These are phyloP conservation scores for Orthonyx spaldingii DNA, from an alignment of 2,113 vertebrate genomes.

Conservation along the genomic window DNA sequence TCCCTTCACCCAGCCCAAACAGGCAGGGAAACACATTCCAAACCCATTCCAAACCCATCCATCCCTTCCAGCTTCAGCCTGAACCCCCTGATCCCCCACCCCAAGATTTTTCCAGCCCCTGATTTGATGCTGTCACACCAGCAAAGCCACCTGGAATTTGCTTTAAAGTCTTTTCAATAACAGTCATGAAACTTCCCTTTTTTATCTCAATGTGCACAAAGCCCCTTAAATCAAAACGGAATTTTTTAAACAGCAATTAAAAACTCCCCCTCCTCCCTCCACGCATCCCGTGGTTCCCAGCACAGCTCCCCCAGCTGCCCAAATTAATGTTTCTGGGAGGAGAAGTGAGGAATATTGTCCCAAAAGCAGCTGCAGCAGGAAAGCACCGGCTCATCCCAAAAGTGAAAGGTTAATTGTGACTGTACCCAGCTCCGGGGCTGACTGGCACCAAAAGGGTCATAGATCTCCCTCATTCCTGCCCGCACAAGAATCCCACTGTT, in stretches of 20 bases:
- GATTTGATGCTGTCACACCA: background rate
- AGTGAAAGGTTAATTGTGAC: constrained; percentile 63
- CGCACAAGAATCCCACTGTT: constrained; percentile 59
- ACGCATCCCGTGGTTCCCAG: background rate
- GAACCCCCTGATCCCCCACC: background rate
- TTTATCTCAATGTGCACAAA: background rate
- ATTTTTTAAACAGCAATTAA: background rate
- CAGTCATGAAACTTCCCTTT: background rate
- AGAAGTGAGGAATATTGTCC: background rate
- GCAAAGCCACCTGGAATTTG: background rate
- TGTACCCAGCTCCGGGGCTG: background rate
- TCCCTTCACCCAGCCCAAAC: background rate
- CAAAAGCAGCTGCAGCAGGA: constrained; percentile 39
- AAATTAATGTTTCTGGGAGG: background rate
- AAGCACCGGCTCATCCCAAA: background rate
- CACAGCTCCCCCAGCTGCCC: background rate
- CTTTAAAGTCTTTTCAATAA: background rate
- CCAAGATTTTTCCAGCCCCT: background rate
- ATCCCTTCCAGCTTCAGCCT: background rate
- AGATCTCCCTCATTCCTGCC: background rate
- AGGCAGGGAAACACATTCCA: background rate
- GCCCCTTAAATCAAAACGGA: background rate
- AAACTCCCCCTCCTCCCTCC: background rate
- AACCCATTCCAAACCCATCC: background rate
- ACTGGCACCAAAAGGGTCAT: constrained; percentile 18